Evolutionary conservation across 2,797 vertebrate species (phyloP).

Genomic region (Darevskia nairensis): DNA sequence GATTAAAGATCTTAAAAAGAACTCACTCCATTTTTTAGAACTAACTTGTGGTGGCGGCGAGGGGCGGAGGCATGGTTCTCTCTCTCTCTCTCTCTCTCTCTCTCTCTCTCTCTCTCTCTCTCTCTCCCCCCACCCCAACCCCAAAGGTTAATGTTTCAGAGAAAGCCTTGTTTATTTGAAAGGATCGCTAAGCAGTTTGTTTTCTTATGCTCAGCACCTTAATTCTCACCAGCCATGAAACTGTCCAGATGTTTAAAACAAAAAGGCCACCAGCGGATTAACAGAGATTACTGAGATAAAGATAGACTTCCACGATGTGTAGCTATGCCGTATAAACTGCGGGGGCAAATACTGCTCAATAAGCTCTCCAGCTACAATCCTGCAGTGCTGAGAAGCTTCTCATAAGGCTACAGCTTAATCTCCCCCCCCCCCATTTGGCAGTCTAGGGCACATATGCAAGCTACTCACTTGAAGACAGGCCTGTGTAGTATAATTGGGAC

Average conservation of each 20-base stretch:
- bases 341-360: constrained; percentile 25
- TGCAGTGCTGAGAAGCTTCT: too few relatives aligned
- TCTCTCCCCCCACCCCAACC: neutral
- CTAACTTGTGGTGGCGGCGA: neutral
- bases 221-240: constrained; percentile 76
- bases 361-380: neutral
- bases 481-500: neutral
- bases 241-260: constrained; percentile 82
- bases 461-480: neutral
- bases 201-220: constrained; percentile 75
- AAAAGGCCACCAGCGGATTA: constrained; percentile 78
- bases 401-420: neutral
- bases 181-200: constrained; percentile 67
- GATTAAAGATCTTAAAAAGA: constrained; percentile 73
- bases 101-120: constrained; percentile 32
- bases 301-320: constrained; percentile 73
- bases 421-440: neutral
- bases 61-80: too few relatives aligned
- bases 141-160: constrained; percentile 75
- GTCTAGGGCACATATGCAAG: too few relatives aligned
- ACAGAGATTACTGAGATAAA: constrained; percentile 75
- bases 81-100: neutral
- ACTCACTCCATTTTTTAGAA: constrained; percentile 72
- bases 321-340: constrained; percentile 73
- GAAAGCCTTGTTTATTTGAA: constrained; percentile 79